These are phyloP conservation scores for Sylvia atricapilla DNA, from an alignment of 2,113 vertebrate species.

Conservation along the genomic window DNA sequence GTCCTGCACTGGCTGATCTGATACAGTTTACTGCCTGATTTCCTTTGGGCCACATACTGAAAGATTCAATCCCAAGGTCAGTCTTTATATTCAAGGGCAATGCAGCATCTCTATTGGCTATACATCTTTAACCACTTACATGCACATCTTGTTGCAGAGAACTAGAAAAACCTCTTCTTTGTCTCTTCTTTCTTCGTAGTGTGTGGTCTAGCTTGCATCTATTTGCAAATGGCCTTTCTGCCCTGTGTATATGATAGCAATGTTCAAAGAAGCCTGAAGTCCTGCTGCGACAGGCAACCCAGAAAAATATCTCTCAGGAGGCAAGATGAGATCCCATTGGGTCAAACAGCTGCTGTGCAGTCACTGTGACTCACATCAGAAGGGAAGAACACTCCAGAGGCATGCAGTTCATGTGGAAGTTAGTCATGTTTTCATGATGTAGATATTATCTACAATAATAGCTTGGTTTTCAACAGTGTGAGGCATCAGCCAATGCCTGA, in stretches of 20 bases:
- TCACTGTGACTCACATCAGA: slow-evolving; percentile 28
- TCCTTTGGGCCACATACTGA: neutral
- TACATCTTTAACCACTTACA: neutral
- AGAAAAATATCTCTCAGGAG: slow-evolving; percentile 30
- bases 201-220: neutral
- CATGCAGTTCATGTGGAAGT: neutral
- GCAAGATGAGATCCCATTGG: neutral
- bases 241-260: neutral
- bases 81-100: neutral
- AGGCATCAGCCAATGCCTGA: neutral
- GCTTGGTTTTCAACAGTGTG: neutral
- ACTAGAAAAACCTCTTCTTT: neutral
- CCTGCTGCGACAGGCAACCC: neutral
- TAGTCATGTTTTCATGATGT: neutral
- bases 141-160: neutral
- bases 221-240: neutral
- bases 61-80: neutral
- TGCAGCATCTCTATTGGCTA: neutral
- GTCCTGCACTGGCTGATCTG: neutral
- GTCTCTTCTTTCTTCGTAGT: neutral
- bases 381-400: slow-evolving; percentile 4
- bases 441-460: neutral
- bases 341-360: slow-evolving; percentile 10
- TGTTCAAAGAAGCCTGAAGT: slow-evolving; percentile 20
- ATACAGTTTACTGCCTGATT: neutral